Evolutionary conservation across 2,888 invertebrate species (phyloP).

Genomic region (Lasioglossum malachurum): DNA sequence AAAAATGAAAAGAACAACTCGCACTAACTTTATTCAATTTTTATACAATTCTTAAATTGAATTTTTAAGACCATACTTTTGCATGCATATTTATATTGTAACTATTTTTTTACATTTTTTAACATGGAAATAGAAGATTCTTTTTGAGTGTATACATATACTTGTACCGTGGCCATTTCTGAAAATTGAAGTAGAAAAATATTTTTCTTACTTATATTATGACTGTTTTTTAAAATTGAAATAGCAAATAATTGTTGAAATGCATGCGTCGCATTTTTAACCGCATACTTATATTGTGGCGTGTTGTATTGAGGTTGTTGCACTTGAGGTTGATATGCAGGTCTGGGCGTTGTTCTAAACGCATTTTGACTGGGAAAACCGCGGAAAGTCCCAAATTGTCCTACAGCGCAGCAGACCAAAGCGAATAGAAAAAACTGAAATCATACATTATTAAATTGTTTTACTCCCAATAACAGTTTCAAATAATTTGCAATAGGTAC

Average conservation of each 20-base stretch:
- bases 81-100: too few species aligned
- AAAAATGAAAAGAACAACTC: background rate
- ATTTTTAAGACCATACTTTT: background rate
- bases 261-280: background rate
- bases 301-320: conserved; percentile 70
- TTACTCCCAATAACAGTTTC: background rate
- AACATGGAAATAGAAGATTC: too few species aligned
- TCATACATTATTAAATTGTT: conserved; percentile 14
- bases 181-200: background rate
- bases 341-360: conserved; percentile 71
- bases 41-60: background rate
- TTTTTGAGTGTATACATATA: too few species aligned
- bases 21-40: background rate
- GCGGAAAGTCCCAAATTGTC: conserved; percentile 75
- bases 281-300: conserved; percentile 73
- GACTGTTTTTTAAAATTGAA: conserved; percentile 14
- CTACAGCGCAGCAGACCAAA: conserved; percentile 76
- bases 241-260: background rate
- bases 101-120: too few species aligned
- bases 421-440: conserved; percentile 78
- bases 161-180: background rate
- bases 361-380: conserved; percentile 75
- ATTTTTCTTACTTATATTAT: conserved; percentile 70
- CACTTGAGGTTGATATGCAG: conserved; percentile 60
- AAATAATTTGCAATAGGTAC: background rate